Conservation (phyloP, 2,113 vertebrate species). For the Paracanthobrama guichenoti region DNA sequence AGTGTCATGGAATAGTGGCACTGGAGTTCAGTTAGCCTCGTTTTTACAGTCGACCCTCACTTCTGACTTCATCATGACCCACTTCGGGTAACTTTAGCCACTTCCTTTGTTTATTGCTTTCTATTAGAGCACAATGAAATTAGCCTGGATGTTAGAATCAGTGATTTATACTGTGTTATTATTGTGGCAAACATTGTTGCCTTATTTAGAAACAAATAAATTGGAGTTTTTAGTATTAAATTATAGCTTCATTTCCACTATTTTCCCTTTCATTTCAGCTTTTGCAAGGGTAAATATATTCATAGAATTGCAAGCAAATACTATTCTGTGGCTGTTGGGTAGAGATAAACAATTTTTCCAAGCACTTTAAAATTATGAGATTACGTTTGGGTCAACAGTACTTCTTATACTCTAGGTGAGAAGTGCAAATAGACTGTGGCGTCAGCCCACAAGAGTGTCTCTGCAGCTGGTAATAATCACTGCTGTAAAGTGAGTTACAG, state of each 20-base stretch:
- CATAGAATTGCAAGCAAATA: conserved; percentile 9
- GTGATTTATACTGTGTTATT: neutral
- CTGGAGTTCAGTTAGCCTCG: conserved; percentile 33
- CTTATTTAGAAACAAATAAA: neutral
- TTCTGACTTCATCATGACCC: conserved; percentile 49
- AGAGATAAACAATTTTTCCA: conserved; percentile 33
- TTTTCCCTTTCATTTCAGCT: neutral
- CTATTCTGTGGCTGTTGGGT: conserved; percentile 18
- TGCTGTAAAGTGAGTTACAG: conserved; percentile 32
- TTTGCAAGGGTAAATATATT: neutral
- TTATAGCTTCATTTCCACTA: neutral
- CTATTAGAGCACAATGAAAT: conserved; percentile 26
- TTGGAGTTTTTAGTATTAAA: neutral
- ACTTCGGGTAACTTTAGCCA: conserved; percentile 31
- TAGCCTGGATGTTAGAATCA: neutral
- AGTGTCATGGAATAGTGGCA: conserved; percentile 21
- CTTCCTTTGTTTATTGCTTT: conserved; percentile 31
- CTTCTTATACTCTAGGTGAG: conserved; percentile 36
- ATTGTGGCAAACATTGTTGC: neutral
- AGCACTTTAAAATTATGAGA: conserved; percentile 46
- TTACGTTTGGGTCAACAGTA: conserved; percentile 34
- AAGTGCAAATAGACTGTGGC: conserved; percentile 46
- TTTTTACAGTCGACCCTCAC: conserved; percentile 39
- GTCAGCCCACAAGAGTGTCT: conserved; percentile 24
- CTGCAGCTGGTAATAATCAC: conserved; percentile 40